Evolutionary conservation across 2,797 vertebrate species (phyloP).

Genomic region (Rhynchotus rufescens): DNA sequence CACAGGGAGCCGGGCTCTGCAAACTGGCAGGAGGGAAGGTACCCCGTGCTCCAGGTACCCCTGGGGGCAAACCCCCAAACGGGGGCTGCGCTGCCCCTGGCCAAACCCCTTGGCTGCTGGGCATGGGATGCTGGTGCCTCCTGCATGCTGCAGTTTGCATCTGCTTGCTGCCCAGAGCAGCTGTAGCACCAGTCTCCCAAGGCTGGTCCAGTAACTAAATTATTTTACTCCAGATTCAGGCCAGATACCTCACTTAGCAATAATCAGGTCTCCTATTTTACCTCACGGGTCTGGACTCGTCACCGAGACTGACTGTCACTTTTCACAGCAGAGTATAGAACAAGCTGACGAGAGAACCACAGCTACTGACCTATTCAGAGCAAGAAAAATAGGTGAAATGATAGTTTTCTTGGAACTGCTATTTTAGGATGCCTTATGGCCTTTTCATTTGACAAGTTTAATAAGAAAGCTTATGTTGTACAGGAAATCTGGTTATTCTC

Average conservation of each 20-base stretch:
- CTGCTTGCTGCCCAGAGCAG: not conserved
- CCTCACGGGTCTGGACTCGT: not conserved
- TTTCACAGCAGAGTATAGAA: not conserved
- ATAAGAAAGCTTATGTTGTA: not conserved
- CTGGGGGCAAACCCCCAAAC: no score
- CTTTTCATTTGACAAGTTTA: not conserved
- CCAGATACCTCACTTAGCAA: not conserved
- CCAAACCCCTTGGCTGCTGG: not conserved
- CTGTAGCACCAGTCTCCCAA: not conserved
- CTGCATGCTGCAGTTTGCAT: not conserved
- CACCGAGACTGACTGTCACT: not conserved
- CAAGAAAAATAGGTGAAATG: not conserved
- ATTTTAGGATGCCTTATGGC: conserved; percentile 27
- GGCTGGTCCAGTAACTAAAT: fast-evolving
- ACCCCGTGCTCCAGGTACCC: not conserved
- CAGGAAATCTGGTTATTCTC: conserved; percentile 63
- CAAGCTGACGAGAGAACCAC: not conserved
- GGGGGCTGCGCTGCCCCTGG: not conserved
- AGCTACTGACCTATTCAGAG: not conserved
- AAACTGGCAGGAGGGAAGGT: not conserved
- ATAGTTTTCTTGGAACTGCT: conserved; percentile 6
- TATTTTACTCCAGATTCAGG: not conserved
- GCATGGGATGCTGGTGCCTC: not conserved
- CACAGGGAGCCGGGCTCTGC: not conserved
- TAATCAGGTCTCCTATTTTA: not conserved